Conservation (phyloP, 1,140 invertebrate species). For the Brachionus paranguensis region DNA sequence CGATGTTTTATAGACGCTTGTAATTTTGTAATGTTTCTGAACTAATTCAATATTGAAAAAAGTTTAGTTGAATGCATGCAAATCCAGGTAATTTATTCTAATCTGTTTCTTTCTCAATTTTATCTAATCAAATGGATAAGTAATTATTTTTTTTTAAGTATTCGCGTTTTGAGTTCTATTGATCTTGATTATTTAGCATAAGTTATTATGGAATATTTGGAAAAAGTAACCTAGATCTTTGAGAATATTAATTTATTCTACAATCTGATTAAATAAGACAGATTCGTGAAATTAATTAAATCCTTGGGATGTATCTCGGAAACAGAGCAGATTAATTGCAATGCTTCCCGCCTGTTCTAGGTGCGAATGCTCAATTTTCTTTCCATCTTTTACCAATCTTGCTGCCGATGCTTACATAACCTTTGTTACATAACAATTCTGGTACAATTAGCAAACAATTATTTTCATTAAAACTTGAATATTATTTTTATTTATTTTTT, state of each 20-base stretch:
- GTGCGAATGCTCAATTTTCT: not conserved
- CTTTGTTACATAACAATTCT: not conserved
- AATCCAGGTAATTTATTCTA: conserved; percentile 34
- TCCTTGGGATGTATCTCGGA: not conserved
- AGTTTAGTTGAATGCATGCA: conserved; percentile 3
- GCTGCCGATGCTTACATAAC: not conserved
- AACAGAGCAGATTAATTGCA: not conserved
- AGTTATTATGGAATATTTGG: not conserved
- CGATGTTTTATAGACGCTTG: not conserved
- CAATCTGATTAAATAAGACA: conserved; percentile 4
- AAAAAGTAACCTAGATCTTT: not conserved
- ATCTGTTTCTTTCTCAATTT: not conserved
- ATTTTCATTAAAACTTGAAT: too few species aligned
- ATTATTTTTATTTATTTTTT: too few species aligned
- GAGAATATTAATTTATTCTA: not conserved
- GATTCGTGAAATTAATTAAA: not conserved
- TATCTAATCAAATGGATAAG: conserved; percentile 33
- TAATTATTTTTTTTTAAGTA: conserved; percentile 16
- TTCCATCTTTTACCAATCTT: not conserved
- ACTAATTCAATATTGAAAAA: not conserved
- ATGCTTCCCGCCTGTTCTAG: not conserved
- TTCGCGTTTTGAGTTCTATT: not conserved
- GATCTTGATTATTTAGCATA: conserved; percentile 6
- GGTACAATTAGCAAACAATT: not conserved
- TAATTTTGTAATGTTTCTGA: not conserved